Base-by-base conservation (phyloP, 2,888 invertebrate genomes). In the Quadroppia sp. region DNA sequence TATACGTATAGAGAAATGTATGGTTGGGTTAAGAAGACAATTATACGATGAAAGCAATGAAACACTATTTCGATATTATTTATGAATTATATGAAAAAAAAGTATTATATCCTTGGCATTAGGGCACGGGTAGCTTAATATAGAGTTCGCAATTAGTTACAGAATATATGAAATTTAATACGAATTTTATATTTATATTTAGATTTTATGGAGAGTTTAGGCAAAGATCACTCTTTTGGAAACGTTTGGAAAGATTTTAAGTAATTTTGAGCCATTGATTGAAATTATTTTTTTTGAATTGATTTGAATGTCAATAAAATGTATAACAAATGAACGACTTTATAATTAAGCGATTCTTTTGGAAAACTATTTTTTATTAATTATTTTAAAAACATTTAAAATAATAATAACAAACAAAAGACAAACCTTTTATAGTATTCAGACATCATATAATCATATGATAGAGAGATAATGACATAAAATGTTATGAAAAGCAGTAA, bases 401-500 rank as follows among this genome's bases (percentile, higher is more conserved):
- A 6, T n/a, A 20, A 17, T n/a, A 20, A 20, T 48, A 20, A 9
- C 6, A 20, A n/a, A n/a, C n/a, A n/a, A n/a, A n/a, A 17, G n/a
- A 45, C 75, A 40, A 59, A 75, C 75, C 71, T 72, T 76, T 75
- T 76, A 36, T 56, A 56, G 28, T 59, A 71, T 36, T 76, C 76
- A 32, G 42, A 30, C 69, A 77, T 74, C 40, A 76, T 30, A 56
- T 61, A 76, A 32, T 72, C 71, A 36, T 76, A 76, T 23, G 74
- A 48, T 4, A 76, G 70, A 25, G 75, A 72, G 36, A 76, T 61
- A 17, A 23, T 36, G 23, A 81, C 83, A 78, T 85, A 86, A 20
- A 82, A 79, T 23, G 81, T 75, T 36, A 85, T 80, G 79, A 86
- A 86, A 30, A 86, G 80, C 56, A 85, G 74, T 53, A 86, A 81